A percentile compares a stretch with the other conserved stretches of the same genome.
phyloP scores from a whole-genome alignment of 2,797 vertebrate species.

The Pipistrellus kuhlii region DNA sequence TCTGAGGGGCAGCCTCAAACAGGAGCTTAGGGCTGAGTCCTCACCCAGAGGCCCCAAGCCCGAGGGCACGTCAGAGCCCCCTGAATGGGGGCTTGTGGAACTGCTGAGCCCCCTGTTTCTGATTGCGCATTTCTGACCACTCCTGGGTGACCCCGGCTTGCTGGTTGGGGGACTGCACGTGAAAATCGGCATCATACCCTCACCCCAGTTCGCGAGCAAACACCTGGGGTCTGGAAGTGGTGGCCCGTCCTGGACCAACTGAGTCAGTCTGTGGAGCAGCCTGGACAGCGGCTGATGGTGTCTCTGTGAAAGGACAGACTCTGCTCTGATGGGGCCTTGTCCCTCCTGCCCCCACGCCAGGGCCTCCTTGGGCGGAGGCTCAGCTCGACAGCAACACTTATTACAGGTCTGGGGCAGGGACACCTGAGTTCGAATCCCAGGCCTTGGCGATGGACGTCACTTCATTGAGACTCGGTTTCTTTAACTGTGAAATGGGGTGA shows the following conservation, averaged over 20 bases:
- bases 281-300: neutral
- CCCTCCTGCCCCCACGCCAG: neutral
- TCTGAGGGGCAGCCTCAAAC: neutral
- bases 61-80: neutral
- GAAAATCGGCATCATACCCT: neutral
- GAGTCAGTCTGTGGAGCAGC: neutral
- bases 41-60: neutral
- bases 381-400: rapidly evolving
- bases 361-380: neutral
- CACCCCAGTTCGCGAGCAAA: neutral
- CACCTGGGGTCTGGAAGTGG: neutral
- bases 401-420: neutral
- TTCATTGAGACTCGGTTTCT: neutral
- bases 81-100: neutral
- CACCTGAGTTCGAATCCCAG: neutral
- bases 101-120: neutral
- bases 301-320: neutral
- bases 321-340: rapidly evolving
- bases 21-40: neutral
- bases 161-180: neutral
- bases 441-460: neutral
- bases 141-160: neutral
- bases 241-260: too few relatives aligned
- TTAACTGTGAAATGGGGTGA: neutral
- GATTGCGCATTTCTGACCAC: neutral